Evolutionary conservation across 2,888 invertebrate genomes (phyloP).

Genomic region (Tribolium freemani): DNA sequence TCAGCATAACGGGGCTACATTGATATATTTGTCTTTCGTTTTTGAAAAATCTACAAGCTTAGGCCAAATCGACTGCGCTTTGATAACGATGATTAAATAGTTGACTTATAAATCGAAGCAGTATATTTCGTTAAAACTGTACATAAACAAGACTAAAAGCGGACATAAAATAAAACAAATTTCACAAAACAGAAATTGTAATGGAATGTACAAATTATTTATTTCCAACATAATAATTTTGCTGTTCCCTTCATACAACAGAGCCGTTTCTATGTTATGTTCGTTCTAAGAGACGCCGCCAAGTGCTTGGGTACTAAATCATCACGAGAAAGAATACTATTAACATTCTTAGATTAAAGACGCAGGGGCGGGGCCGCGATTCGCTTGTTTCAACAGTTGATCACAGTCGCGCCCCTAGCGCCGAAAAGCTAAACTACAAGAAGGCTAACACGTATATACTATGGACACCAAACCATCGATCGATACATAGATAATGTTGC

Average conservation of each 20-base stretch:
- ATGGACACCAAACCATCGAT: slow-evolving; percentile 64
- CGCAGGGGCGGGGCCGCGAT: slow-evolving; percentile 8
- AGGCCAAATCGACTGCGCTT: slow-evolving; percentile 38
- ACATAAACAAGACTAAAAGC: slow-evolving; percentile 70
- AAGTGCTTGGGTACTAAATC: slow-evolving; percentile 45
- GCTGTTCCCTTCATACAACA: slow-evolving; percentile 74
- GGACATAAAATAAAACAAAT: slow-evolving; percentile 61
- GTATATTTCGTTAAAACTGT: slow-evolving; percentile 56
- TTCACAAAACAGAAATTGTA: slow-evolving; percentile 73
- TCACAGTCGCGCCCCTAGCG: slow-evolving; percentile 33
- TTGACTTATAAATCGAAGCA: slow-evolving; percentile 35
- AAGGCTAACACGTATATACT: slow-evolving; percentile 59
- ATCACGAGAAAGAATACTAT: slow-evolving; percentile 42
- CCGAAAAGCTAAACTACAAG: slow-evolving; percentile 52
- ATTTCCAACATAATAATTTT: slow-evolving; percentile 71
- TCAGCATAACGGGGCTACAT: slow-evolving; percentile 44
- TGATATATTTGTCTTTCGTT: slow-evolving; percentile 19
- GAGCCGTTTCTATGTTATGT: slow-evolving; percentile 58
- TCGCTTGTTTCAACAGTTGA: background rate
- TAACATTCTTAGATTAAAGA: slow-evolving; percentile 32
- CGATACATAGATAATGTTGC: slow-evolving; percentile 62
- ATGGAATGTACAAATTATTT: slow-evolving; percentile 87
- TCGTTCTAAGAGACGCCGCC: slow-evolving; percentile 31
- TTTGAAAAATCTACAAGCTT: slow-evolving; percentile 47
- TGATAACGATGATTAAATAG: slow-evolving; percentile 24